These are phyloP conservation scores for Magallana ariakensis DNA, from an alignment of 1,140 invertebrate species.

Conservation along the genomic window DNA sequence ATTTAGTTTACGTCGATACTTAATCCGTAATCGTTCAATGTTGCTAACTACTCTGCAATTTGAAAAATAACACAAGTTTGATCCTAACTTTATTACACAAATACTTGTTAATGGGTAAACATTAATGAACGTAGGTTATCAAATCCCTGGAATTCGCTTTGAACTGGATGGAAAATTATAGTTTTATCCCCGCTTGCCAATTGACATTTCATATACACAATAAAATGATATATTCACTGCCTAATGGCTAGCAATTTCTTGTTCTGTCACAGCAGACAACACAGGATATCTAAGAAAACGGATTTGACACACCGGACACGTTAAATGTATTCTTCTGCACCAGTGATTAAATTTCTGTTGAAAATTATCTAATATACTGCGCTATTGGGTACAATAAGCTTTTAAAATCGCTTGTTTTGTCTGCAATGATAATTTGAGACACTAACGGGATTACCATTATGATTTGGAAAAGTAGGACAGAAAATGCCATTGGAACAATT, in stretches of 20 bases:
- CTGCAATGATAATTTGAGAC: not conserved
- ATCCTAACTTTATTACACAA: constrained; percentile 22
- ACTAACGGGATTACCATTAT: not conserved
- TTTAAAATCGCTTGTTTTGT: not conserved
- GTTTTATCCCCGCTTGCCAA: not conserved
- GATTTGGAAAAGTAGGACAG: too few species aligned
- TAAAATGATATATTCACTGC: constrained; percentile 15
- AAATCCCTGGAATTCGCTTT: not conserved
- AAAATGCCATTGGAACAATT: too few species aligned
- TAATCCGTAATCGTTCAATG: constrained; percentile 55
- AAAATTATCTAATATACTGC: not conserved
- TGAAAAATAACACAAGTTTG: not conserved
- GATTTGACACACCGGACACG: constrained; percentile 9
- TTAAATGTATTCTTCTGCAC: not conserved
- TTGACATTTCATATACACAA: not conserved
- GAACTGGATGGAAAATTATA: constrained; percentile 10
- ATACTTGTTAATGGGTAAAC: not conserved
- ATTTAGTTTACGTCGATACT: not conserved
- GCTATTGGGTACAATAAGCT: constrained; percentile 6
- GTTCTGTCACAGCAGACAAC: not conserved
- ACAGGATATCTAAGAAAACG: constrained; percentile 7
- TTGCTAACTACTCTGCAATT: not conserved
- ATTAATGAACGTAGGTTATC: constrained; percentile 3
- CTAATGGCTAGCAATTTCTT: constrained; percentile 2
- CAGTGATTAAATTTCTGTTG: not conserved